Evolutionary conservation across 2,888 invertebrate species (phyloP).

Genomic region (Endomychus coccineus): DNA sequence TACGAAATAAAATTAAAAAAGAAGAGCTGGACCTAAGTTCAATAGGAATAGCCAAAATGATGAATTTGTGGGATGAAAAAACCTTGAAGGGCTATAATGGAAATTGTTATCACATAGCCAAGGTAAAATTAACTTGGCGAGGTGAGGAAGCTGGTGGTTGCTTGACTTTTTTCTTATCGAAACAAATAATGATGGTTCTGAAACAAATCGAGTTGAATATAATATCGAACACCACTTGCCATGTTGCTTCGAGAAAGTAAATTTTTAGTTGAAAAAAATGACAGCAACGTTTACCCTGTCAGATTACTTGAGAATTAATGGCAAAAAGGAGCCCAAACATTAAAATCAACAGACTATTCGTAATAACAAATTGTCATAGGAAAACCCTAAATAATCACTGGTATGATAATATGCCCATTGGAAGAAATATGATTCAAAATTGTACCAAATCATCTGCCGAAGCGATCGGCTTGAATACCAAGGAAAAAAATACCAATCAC

Average conservation of each 20-base stretch:
- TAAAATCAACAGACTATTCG: constrained; percentile 13
- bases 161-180: constrained; percentile 10
- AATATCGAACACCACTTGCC: constrained; percentile 7
- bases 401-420: constrained; percentile 11
- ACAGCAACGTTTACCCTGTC: constrained; percentile 9
- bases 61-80: constrained; percentile 6
- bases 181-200: constrained; percentile 6
- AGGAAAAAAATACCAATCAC: too few relatives aligned
- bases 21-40: constrained; percentile 1
- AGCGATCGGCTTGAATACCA: too few relatives aligned
- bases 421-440: constrained; percentile 8
- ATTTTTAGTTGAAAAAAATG: constrained; percentile 5
- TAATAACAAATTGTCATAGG: constrained; percentile 6
- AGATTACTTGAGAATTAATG: constrained; percentile 9
- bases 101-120: constrained; percentile 5
- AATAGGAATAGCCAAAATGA: constrained; percentile 1
- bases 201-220: constrained; percentile 11
- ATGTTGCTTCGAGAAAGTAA: constrained; percentile 11
- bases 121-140: constrained; percentile 7
- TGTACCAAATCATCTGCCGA: too few relatives aligned
- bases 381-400: constrained; percentile 7
- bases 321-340: constrained; percentile 11
- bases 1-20: too few relatives aligned
- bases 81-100: constrained; percentile 1
- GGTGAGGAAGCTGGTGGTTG: constrained; percentile 9